A percentile compares a stretch with the other conserved stretches of the same genome.
phyloP scores from a whole-genome alignment of 2,113 vertebrate species.

The Vulpes lagopus region DNA sequence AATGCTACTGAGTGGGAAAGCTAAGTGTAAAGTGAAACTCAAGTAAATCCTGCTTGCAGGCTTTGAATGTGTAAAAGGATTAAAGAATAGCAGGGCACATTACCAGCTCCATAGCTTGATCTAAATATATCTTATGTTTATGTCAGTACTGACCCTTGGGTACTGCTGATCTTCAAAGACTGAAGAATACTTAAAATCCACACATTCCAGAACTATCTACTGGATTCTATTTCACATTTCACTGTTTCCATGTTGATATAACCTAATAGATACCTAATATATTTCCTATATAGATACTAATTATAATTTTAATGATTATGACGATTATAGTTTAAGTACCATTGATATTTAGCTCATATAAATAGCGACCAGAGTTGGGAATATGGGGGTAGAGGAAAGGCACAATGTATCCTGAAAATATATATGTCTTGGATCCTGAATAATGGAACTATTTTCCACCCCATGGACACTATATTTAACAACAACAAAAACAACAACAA shows the following conservation, averaged over 20 bases:
- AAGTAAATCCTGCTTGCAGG: background rate
- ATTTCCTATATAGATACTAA: background rate
- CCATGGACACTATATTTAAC: background rate
- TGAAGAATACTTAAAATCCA: background rate
- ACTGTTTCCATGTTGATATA: background rate
- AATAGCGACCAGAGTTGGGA: background rate
- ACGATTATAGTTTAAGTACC: background rate
- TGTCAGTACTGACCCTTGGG: slow-evolving; percentile 17
- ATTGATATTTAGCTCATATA: background rate
- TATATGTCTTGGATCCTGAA: background rate
- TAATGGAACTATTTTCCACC: background rate
- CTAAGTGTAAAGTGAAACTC: slow-evolving; percentile 49
- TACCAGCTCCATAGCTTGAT: background rate
- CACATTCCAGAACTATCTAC: background rate
- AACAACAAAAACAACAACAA: background rate
- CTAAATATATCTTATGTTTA: slow-evolving; percentile 31
- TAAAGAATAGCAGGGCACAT: background rate
- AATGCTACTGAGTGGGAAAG: slow-evolving; percentile 54
- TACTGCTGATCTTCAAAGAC: background rate
- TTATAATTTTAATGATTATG: background rate
- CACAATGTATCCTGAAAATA: background rate
- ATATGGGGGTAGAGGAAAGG: background rate
- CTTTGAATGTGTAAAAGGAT: background rate
- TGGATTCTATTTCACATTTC: background rate
- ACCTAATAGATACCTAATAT: background rate